Percentiles rank a stretch among this genome's conserved stretches.
Evolutionary conservation across 2,113 vertebrate species (phyloP).

Genomic region (Corythornis vintsioides): DNA sequence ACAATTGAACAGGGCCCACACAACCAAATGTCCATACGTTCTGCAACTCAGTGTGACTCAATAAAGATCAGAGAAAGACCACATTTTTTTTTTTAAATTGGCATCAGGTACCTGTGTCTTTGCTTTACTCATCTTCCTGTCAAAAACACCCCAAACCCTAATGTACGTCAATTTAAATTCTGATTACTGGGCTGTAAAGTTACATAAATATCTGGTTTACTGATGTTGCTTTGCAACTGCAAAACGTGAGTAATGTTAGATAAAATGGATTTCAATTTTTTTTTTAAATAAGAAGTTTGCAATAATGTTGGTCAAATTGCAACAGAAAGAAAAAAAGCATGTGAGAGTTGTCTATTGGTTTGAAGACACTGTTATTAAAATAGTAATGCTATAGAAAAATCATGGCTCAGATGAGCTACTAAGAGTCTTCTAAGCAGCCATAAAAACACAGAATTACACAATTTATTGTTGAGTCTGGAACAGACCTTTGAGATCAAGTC

Average conservation of each 20-base stretch:
- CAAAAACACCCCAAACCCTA: neutral
- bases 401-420: neutral
- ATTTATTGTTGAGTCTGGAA: too few species aligned
- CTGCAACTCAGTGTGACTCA: constrained; percentile 48
- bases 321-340: neutral
- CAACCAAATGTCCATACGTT: constrained; percentile 72
- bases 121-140: neutral
- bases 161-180: neutral
- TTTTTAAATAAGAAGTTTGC: neutral
- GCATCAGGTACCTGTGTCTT: neutral
- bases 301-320: neutral
- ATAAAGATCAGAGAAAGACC: constrained; percentile 15
- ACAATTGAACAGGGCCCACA: constrained; percentile 48
- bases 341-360: neutral
- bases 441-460: neutral
- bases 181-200: neutral
- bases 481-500: too few species aligned
- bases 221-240: neutral
- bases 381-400: neutral
- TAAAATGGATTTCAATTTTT: neutral
- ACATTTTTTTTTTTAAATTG: constrained; percentile 5
- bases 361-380: neutral
- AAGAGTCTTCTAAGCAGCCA: neutral
- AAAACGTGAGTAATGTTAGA: neutral
- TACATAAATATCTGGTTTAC: neutral